These are phyloP conservation scores for Cotesia vestalis DNA, from an alignment of 1,140 invertebrate genomes.

Conservation along the genomic window DNA sequence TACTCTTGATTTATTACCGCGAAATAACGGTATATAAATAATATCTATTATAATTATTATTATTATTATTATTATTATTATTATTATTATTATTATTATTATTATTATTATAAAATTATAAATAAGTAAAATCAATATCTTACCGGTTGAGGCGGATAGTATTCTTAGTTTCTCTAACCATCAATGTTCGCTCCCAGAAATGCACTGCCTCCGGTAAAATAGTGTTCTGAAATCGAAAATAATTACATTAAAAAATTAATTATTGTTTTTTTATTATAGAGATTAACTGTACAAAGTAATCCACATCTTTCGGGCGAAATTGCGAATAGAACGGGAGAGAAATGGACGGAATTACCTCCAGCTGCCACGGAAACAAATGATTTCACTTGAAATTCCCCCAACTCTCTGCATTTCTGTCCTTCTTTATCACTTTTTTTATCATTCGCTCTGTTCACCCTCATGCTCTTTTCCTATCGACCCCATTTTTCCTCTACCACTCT, in stretches of 20 bases:
- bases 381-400: conserved; percentile 28
- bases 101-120: no score
- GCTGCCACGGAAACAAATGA: conserved; percentile 41
- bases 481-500: neutral
- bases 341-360: conserved; percentile 36
- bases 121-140: conserved; percentile 44
- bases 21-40: no score
- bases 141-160: conserved; percentile 90
- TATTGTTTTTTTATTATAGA: conserved; percentile 3
- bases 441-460: conserved; percentile 26
- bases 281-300: neutral
- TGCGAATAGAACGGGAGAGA: conserved; percentile 23
- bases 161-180: conserved; percentile 83
- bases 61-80: no score
- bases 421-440: conserved; percentile 1
- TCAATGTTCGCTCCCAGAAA: conserved; percentile 92
- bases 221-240: conserved; percentile 74
- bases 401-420: conserved; percentile 21
- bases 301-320: conserved; percentile 12
- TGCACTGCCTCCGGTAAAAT: conserved; percentile 89
- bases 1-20: conserved; percentile 1
- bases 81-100: no score
- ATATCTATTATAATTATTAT: no score
- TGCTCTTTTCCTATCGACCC: conserved; percentile 15
- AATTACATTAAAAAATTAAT: neutral